Conservation (phyloP, 2,113 vertebrate species). For the Pluvialis apricaria region DNA sequence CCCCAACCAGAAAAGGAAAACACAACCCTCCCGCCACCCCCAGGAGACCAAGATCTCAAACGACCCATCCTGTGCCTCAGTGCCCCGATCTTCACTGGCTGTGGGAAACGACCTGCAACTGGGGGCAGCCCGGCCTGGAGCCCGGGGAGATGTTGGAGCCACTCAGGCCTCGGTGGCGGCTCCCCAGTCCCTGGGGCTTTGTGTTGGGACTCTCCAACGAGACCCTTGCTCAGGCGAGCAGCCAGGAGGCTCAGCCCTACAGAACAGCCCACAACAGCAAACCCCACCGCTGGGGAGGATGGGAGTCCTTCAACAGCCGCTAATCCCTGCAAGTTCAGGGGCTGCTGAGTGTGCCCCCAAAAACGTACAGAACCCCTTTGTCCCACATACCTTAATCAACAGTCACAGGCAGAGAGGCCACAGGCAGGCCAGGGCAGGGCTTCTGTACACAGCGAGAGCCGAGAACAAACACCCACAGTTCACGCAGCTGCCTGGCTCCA, state of each 20-base stretch:
- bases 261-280: background rate
- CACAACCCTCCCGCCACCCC: background rate
- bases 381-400: fast-evolving
- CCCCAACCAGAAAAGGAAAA: background rate
- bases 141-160: fast-evolving
- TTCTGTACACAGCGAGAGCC: fast-evolving
- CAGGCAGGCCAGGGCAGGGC: background rate
- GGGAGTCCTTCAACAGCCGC: fast-evolving
- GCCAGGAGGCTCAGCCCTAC: background rate
- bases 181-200: background rate
- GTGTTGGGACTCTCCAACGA: background rate
- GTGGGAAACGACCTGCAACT: background rate
- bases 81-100: fast-evolving
- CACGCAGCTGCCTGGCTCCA: fast-evolving
- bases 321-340: background rate
- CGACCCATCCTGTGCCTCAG: background rate
- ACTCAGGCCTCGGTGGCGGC: background rate
- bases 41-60: fast-evolving
- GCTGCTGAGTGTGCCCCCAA: fast-evolving
- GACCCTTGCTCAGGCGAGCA: background rate
- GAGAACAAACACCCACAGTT: background rate
- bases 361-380: background rate
- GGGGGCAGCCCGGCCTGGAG: background rate
- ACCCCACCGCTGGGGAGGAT: fast-evolving
- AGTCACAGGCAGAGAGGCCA: background rate